Percentiles rank a stretch among this genome's conserved stretches.
Evolutionary conservation across 2,888 invertebrate genomes (phyloP).

Genomic region (Ophioninae sp.): DNA sequence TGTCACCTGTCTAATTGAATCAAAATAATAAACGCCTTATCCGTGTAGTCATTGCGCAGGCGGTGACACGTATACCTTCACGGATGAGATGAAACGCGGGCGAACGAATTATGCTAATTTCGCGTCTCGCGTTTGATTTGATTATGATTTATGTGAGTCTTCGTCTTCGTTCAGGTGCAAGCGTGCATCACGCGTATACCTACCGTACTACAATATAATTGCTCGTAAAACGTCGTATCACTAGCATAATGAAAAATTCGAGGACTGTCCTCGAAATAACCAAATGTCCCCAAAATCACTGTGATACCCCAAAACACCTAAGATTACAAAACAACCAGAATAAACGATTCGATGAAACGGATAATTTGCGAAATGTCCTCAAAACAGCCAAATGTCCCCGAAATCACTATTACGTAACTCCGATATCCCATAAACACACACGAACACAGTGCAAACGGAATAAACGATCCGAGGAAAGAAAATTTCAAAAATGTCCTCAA

Average conservation of each 20-base stretch:
- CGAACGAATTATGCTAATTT: constrained; percentile 57
- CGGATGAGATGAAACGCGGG: constrained; percentile 33
- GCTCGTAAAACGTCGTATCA: constrained; percentile 26
- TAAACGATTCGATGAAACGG: too few relatives aligned
- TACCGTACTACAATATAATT: constrained; percentile 27
- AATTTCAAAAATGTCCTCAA: background rate
- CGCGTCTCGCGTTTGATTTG: constrained; percentile 50
- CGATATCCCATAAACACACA: too few relatives aligned
- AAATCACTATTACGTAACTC: too few relatives aligned
- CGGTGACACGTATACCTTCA: constrained; percentile 14
- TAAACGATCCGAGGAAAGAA: background rate
- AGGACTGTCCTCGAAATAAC: background rate
- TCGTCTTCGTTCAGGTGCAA: constrained; percentile 4
- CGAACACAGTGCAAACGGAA: too few relatives aligned
- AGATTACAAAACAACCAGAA: too few relatives aligned
- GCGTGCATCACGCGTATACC: background rate
- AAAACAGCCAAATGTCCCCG: too few relatives aligned
- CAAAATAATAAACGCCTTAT: constrained; percentile 50
- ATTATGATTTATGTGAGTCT: constrained; percentile 56
- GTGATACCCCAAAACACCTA: too few relatives aligned
- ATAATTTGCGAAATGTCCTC: too few relatives aligned
- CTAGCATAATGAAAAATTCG: background rate
- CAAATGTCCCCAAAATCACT: too few relatives aligned
- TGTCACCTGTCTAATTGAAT: constrained; percentile 51
- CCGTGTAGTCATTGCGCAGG: background rate